phyloP scores from a whole-genome alignment of 1,140 invertebrate species.

The Drosophila punjabiensis region DNA sequence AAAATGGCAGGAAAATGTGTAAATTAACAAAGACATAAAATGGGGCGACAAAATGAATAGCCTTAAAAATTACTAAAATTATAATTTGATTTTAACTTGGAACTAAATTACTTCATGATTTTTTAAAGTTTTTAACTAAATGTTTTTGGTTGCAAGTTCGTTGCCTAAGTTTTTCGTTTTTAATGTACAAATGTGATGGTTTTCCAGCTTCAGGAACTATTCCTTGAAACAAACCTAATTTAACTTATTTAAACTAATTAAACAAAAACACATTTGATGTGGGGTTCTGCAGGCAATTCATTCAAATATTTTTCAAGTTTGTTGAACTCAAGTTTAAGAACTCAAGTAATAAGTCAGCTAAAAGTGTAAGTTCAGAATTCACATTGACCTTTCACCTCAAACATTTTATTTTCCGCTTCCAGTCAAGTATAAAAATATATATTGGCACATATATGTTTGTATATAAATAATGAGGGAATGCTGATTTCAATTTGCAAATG shows the following conservation, averaged over 20 bases:
- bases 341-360: not conserved
- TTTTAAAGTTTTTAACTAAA: not conserved
- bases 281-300: not conserved
- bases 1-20: not conserved
- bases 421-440: not conserved
- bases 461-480: not conserved
- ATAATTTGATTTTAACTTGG: too few relatives aligned
- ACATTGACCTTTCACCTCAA: not conserved
- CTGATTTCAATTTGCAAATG: not conserved
- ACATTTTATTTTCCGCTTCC: not conserved
- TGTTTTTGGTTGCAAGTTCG: conserved; percentile 42
- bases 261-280: not conserved
- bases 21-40: not conserved
- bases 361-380: conserved; percentile 1
- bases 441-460: too few relatives aligned
- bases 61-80: not conserved
- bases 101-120: too few relatives aligned
- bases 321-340: not conserved
- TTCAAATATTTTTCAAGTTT: not conserved
- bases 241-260: not conserved
- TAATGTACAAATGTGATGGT: not conserved
- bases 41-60: not conserved
- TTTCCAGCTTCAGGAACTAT: too few relatives aligned
- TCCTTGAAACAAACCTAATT: not conserved
- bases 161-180: conserved; percentile 76